These are phyloP conservation scores for Caenorhabditis sp. DNA, from an alignment of 2,888 invertebrate species.

Conservation along the genomic window DNA sequence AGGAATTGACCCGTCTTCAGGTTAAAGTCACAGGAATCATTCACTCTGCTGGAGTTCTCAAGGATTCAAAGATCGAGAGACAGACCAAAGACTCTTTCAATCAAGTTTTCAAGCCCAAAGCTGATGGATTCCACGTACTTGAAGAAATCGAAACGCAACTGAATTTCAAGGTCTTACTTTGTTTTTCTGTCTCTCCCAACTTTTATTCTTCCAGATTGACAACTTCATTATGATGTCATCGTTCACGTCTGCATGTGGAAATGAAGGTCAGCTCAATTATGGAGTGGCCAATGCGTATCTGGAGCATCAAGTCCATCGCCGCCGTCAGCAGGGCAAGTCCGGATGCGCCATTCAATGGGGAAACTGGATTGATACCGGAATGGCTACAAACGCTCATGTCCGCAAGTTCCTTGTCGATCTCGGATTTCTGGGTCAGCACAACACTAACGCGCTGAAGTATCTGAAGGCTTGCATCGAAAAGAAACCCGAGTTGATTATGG, in stretches of 20 bases:
- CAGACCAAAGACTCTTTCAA: constrained; percentile 64
- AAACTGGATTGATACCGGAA: constrained; percentile 76
- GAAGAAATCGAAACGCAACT: constrained; percentile 59
- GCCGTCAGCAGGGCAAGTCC: constrained; percentile 34
- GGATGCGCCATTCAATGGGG: constrained; percentile 75
- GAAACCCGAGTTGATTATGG: constrained; percentile 65
- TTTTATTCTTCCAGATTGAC: constrained; percentile 32
- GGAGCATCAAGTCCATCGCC: constrained; percentile 61
- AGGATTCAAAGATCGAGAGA: constrained; percentile 66
- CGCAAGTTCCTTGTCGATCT: constrained; percentile 59
- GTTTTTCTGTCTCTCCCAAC: not conserved
- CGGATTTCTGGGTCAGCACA: constrained; percentile 72
- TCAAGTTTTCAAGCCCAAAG: constrained; percentile 70
- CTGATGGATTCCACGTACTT: constrained; percentile 59
- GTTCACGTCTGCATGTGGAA: constrained; percentile 72
- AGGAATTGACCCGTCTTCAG: constrained; percentile 41
- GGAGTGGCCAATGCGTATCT: constrained; percentile 70
- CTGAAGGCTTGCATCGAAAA: constrained; percentile 64
- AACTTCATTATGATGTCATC: constrained; percentile 75
- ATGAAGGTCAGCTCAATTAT: constrained; percentile 75
- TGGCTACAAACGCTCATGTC: constrained; percentile 70
- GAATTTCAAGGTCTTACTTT: constrained; percentile 28
- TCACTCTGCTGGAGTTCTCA: constrained; percentile 73
- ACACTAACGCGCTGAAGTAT: constrained; percentile 67
- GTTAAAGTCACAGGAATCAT: constrained; percentile 64